Conservation (phyloP, 2,797 vertebrate genomes). For the Sebastes elongatus region DNA sequence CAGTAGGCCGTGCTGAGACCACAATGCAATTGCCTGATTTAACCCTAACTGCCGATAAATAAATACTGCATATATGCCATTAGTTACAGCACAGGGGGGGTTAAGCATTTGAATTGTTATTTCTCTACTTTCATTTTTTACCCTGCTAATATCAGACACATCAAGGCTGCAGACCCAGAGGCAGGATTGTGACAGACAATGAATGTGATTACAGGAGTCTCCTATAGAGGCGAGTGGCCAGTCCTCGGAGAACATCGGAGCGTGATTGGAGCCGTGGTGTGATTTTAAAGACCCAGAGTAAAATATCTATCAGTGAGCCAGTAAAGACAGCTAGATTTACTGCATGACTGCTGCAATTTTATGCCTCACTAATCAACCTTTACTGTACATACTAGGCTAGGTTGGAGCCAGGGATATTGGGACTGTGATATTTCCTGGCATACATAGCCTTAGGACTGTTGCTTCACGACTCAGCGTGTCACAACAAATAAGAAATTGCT, state of each 20-base stretch:
- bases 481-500: constrained; percentile 9
- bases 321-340: constrained; percentile 60
- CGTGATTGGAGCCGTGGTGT: constrained; percentile 16
- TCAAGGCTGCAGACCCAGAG: not conserved
- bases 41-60: constrained; percentile 36
- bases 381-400: constrained; percentile 28
- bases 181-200: constrained; percentile 16
- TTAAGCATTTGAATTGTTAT: constrained; percentile 16
- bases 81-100: constrained; percentile 17
- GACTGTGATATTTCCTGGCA: constrained; percentile 28
- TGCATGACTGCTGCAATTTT: constrained; percentile 46
- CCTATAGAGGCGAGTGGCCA: constrained; percentile 5
- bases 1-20: constrained; percentile 26
- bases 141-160: not conserved
- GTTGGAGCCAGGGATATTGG: not conserved
- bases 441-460: constrained; percentile 24
- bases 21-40: constrained; percentile 32
- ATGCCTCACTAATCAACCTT: constrained; percentile 56
- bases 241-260: constrained; percentile 25
- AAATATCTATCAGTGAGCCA: constrained; percentile 47
- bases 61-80: constrained; percentile 19
- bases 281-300: constrained; percentile 29
- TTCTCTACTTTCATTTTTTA: not conserved
- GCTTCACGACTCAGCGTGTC: constrained; percentile 32
- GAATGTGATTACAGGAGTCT: constrained; percentile 40